Evolutionary conservation across 2,888 invertebrate genomes (phyloP).

Genomic region (Malachius bipustulatus): DNA sequence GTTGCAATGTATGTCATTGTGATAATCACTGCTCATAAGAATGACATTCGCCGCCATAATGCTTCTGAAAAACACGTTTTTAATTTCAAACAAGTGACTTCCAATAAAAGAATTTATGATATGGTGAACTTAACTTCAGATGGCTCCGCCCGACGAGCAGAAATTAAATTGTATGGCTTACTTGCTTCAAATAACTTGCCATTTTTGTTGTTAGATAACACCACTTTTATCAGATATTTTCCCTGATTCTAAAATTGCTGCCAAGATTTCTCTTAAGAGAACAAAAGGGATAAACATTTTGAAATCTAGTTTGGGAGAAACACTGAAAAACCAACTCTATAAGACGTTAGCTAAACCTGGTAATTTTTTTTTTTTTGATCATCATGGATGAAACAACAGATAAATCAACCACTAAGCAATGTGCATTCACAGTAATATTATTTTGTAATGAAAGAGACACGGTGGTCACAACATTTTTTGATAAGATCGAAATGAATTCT

Average conservation of each 20-base stretch:
- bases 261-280: slow-evolving; percentile 7
- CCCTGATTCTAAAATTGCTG: slow-evolving; percentile 12
- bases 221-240: slow-evolving; percentile 13
- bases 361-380: background rate
- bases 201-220: slow-evolving; percentile 16
- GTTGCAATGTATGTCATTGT: background rate
- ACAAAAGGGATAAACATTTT: slow-evolving; percentile 9
- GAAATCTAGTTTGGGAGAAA: slow-evolving; percentile 4
- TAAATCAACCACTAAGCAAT: slow-evolving; percentile 12
- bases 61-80: background rate
- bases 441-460: slow-evolving; percentile 3
- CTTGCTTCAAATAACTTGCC: slow-evolving; percentile 14
- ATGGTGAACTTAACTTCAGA: background rate
- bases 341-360: background rate
- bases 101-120: background rate
- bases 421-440: slow-evolving; percentile 16
- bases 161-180: slow-evolving; percentile 14
- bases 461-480: slow-evolving; percentile 17
- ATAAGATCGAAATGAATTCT: slow-evolving; percentile 19
- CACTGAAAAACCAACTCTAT: slow-evolving; percentile 1
- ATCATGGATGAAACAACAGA: slow-evolving; percentile 14
- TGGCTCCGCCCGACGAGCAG: background rate
- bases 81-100: background rate
- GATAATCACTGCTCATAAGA: slow-evolving; percentile 1
- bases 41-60: background rate